Evolutionary conservation across 2,888 invertebrate genomes (phyloP), one percentile per base, ranked within the genome.

Genomic region (Xylota sylvarum): DNA sequence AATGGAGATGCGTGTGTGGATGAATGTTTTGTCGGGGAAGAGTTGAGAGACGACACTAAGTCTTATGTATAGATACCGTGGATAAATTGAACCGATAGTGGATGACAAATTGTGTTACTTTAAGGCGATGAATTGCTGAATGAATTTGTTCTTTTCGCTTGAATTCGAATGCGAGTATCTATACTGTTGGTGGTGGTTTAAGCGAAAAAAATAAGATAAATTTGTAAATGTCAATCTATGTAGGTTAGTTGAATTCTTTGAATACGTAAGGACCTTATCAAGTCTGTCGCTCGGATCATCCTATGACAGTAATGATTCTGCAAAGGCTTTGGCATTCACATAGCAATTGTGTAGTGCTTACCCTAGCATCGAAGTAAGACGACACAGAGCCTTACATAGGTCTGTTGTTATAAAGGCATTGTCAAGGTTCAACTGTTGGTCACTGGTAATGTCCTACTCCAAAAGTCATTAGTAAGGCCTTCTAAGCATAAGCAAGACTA

Each of bases 51-150:
- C 4, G 50, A 9, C 5, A 35, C 27, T 9, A 9, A 65, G 14
- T 2, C 40, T 19, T 65, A 35, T 43, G 46, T 52, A 27, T 23
- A 46, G 58, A 50, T 58, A 40, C 37, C 30, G 30, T 17, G 67
- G 48, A 58, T 58, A 64, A 23, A 65, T 64, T 65, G 32, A 65
- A 23, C 50, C 50, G 48, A 67, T 67, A 67, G 48, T 48, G 10
- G 10, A 35, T 67, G 76, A 77, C 27, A 77, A 77, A 77, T 67
- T 65, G 27, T 19, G n/a, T 77, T 65, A 37, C 35, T 58, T 50
- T 40, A 43, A 56, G 64, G 43, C 64, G 32, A 52, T 43, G 64
- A 40, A 62, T 73, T 62, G 32, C 30, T 50, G 32, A 62, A 64
- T 64, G 32, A 55, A 43, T 32, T 30, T 67, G 23, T 65, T 65